Percentiles rank a stretch among this genome's conserved stretches.
Evolutionary conservation across 2,797 vertebrate species (phyloP).

Genomic region (Muscicapa comitata): DNA sequence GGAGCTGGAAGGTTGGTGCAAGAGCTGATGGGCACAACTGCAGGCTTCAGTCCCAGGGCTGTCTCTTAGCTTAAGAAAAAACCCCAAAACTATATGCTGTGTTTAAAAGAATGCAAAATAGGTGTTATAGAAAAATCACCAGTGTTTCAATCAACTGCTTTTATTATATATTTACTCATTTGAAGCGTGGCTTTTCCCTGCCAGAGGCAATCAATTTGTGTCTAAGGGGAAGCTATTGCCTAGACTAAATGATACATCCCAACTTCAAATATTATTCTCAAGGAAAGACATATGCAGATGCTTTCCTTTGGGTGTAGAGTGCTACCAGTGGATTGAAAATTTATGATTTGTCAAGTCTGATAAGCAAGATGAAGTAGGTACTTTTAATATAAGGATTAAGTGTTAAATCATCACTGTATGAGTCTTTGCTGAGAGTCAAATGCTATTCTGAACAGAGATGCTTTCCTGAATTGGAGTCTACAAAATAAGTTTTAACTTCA

Average conservation of each 20-base stretch:
- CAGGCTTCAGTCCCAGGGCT: background rate
- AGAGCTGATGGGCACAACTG: background rate
- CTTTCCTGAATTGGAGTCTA: background rate
- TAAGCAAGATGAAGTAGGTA: background rate
- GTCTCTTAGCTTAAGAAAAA: background rate
- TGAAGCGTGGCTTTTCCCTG: background rate
- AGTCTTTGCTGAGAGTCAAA: background rate
- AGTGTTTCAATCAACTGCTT: background rate
- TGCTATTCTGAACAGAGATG: background rate
- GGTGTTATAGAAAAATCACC: background rate
- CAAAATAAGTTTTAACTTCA: background rate
- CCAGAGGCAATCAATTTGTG: background rate
- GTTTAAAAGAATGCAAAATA: background rate
- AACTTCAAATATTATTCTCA: background rate
- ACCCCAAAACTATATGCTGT: fast-evolving
- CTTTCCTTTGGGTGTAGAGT: background rate
- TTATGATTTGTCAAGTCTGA: background rate
- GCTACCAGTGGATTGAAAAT: background rate
- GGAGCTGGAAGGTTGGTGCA: background rate
- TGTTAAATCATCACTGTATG: background rate
- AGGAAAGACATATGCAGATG: background rate
- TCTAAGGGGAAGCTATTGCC: background rate
- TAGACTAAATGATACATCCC: background rate
- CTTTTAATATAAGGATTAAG: background rate
- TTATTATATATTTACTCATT: background rate